Evolutionary conservation across 2,888 invertebrate genomes (phyloP), one percentile per base, ranked within the genome.

Genomic region (Tenthredo scrophulariae): DNA sequence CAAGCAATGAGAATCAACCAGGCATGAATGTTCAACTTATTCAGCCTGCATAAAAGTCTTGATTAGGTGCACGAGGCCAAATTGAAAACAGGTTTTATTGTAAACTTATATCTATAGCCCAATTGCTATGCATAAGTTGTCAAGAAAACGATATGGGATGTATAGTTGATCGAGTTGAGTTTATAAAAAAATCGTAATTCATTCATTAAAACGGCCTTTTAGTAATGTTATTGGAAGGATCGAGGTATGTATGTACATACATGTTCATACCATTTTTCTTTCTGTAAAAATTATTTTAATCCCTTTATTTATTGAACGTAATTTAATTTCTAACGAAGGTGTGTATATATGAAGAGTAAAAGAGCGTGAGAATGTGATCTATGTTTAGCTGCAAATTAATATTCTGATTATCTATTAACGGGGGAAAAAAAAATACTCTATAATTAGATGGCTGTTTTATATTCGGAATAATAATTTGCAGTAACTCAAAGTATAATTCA

Each of bases 381-480:
- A 29, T 82, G 46, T 67, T 72, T 33, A 65, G 84, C 75, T 74
- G 85, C 83, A 75, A 85, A 85, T 74, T 80, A 65, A 50, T 84
- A 70, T 75, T 62, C 62, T 74, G 75, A 84, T 83, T 85, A 83
- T 37, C 7, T 58, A 72, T 43, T 46, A 43, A 54, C 82, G 70
- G 33, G 67, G 50, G 58, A 37, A 67, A 43, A 43, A 58, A 72
- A 85, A 43, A 70, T 54, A 85, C 82, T n/a, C 82, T 22, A 40
- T 37, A 26, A 37, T 82, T 65, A 67, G 74, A 54, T 72, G 84
- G 83, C 83, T 83, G 83, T 74, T 72, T 85, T 74, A 74, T 75
- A 75, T 74, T 83, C n/a, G 74, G 84, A 72, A 84, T 74, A 75
- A 84, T 84, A 84, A 85, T 84, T 84, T 85, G 75, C 75, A 43